Conservation (phyloP, 2,888 invertebrate genomes). For the Pegoplata infirma region DNA sequence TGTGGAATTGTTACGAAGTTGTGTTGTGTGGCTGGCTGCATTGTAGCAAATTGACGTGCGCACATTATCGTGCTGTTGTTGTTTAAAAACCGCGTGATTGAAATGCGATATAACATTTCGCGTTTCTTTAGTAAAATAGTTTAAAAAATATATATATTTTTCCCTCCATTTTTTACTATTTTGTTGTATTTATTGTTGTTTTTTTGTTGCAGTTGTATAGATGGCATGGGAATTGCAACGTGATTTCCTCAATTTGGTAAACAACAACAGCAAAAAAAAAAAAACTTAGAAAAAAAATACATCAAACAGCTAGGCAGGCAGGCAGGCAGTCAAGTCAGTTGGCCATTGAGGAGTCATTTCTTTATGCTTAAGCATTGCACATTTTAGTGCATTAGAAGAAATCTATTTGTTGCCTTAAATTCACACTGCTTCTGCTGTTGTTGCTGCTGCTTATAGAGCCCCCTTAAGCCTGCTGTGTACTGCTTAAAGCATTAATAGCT, state of each 20-base stretch:
- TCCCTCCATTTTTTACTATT: conserved; percentile 13
- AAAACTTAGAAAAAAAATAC: conserved; percentile 8
- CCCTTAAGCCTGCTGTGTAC: conserved; percentile 26
- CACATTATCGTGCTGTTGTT: conserved; percentile 63
- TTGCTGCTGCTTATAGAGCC: not conserved
- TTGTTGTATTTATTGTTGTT: conserved; percentile 24
- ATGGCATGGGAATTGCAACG: conserved; percentile 73
- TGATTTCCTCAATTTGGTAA: conserved; percentile 65
- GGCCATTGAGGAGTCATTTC: conserved; percentile 26
- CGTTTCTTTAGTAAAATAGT: conserved; percentile 50
- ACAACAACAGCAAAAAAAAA: conserved; percentile 32
- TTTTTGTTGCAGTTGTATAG: conserved; percentile 52
- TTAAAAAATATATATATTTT: conserved; percentile 6
- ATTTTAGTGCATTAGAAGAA: not conserved
- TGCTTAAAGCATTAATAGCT: conserved; percentile 36
- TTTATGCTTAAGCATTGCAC: conserved; percentile 15
- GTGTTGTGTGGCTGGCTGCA: not conserved
- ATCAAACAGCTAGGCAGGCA: not conserved
- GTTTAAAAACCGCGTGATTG: conserved; percentile 70
- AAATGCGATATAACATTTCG: conserved; percentile 75
- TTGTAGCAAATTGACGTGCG: conserved; percentile 59
- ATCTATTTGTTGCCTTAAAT: conserved; percentile 27
- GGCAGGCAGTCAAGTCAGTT: conserved; percentile 18
- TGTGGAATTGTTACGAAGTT: too few relatives aligned
- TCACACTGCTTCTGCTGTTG: conserved; percentile 11